Base-by-base conservation (phyloP, 2,113 vertebrate genomes). In the Proteles cristata region DNA sequence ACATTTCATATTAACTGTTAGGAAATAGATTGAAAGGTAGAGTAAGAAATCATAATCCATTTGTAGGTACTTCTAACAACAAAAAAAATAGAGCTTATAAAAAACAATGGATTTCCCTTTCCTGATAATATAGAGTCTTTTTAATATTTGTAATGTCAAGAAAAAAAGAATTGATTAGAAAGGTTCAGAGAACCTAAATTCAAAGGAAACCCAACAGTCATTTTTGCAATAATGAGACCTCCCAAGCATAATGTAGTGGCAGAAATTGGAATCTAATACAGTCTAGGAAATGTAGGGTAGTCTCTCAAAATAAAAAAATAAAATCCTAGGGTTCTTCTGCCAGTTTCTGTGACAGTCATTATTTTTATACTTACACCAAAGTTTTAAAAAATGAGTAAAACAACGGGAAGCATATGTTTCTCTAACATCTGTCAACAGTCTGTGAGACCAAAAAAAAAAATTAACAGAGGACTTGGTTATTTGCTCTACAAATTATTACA, bases 191-290 rank as follows among this genome's bases (percentile, higher is more conserved):
- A 96, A 69, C 53, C 53, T 53, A 63, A 85, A 93, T 74, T 93
- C 84, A 96, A 97, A 96, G 69, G 74, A 94, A 96, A 86, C 28
- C 35, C 88, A 95, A 97, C 92, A 93, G 96, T 93, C 92, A 69
- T 84, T 97, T 92, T 69, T 94, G 58, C n/a, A 88, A 43, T 97
- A 97, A 98, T 95, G 97, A 98, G 93, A 74, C 31, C 87, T 97
- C 79, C 93, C 71, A 96, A 94, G 92, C 65, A 69, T 77, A 68
- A 66, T 55, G 50, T 7, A 80, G 45, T 79, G 89, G 93, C 76
- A 96, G 80, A 81, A 87, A 97, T 8, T 53, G 39, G 11, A 98
- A 88, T 80, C 45, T 83, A 94, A 92, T 86, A 23, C 53, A 71
- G 6, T 79, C 68, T 82, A 80, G 65, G 11, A 97, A 96, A 93